Percentiles rank a stretch among this genome's conserved stretches.
Conservation (phyloP, 2,113 vertebrate genomes). For the Notarius quadriscutis region DNA sequence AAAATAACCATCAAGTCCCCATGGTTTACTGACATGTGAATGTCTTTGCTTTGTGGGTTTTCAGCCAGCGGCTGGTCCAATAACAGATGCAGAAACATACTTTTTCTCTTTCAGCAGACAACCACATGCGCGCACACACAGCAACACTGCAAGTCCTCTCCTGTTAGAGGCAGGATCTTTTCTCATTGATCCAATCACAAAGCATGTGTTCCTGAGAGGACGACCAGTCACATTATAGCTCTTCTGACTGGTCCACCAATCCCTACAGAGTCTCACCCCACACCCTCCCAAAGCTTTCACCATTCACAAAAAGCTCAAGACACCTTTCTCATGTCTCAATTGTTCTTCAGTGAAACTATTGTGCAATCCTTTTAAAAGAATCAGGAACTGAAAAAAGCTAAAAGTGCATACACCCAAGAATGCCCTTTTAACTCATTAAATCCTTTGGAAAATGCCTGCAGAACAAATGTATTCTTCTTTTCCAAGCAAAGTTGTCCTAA, state of each 20-base stretch:
- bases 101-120: conserved; percentile 20
- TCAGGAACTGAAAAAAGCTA: conserved; percentile 53
- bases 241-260: conserved; percentile 28
- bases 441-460: conserved; percentile 15
- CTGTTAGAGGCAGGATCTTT: conserved; percentile 19
- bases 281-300: conserved; percentile 18
- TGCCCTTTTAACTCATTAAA: conserved; percentile 29
- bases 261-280: conserved; percentile 13
- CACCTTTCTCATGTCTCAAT: conserved; percentile 43
- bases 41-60: conserved; percentile 34
- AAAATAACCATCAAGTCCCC: conserved; percentile 27
- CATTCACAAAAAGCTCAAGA: conserved; percentile 53
- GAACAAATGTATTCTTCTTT: not conserved
- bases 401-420: conserved; percentile 34
- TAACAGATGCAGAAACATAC: conserved; percentile 32
- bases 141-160: conserved; percentile 26
- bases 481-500: not conserved
- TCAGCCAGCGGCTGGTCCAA: conserved; percentile 20
- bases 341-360: conserved; percentile 52
- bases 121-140: conserved; percentile 37
- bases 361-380: conserved; percentile 51
- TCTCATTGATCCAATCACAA: conserved; percentile 37
- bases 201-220: not conserved
- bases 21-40: conserved; percentile 39
- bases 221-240: conserved; percentile 20